Base-by-base conservation (phyloP, 2,888 invertebrate species). In the Melangyna quadrimaculata region DNA sequence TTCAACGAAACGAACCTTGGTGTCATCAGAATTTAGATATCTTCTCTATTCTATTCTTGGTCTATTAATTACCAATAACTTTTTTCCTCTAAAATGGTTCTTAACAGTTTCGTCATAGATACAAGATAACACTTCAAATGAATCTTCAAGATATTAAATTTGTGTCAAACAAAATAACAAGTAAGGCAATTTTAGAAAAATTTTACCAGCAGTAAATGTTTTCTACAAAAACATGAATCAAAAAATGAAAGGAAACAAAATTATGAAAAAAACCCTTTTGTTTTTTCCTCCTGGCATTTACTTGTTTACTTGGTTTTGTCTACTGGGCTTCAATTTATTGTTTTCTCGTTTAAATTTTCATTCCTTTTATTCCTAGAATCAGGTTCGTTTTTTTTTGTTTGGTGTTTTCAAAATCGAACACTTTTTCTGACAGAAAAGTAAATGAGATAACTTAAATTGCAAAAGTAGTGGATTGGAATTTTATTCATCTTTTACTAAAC, bases 371-470 rank as follows among this genome's bases (percentile, higher is more conserved):
- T 67, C 43, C 22, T 29, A 51, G 4, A 29, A 29, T 51, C 6
- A 5, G 24, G 22, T 51, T 51, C n/a, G n/a, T n/a, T 14, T 24
- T 37, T 65, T 55, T n/a, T 8, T 53, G 17, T 32, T 57, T 59
- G 35, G 14, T 73, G 78, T 83, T n/a, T n/a, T n/a, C n/a, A n/a
- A n/a, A 83, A 83, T 83, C 82, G 72, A 59, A 73, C 61, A 78
- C 78, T 32, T 19, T 7, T 32, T 57, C 71, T 79, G 84, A 79
- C 75, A 75, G 79, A 53, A 48, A 48, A 71, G 71, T 79, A 79
- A 79, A 84, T 84, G 75, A 75, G 84, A 84, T 84, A 75, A 79
- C 84, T 84, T 75, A 71, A 57, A 83, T 74, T 70, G 32, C 48
- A 53, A 8, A 1, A n/a, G 43, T 10, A 77, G 51, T 67, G 27